Evolutionary conservation across 2,888 invertebrate genomes (phyloP).

Genomic region (Neoascia interrupta): DNA sequence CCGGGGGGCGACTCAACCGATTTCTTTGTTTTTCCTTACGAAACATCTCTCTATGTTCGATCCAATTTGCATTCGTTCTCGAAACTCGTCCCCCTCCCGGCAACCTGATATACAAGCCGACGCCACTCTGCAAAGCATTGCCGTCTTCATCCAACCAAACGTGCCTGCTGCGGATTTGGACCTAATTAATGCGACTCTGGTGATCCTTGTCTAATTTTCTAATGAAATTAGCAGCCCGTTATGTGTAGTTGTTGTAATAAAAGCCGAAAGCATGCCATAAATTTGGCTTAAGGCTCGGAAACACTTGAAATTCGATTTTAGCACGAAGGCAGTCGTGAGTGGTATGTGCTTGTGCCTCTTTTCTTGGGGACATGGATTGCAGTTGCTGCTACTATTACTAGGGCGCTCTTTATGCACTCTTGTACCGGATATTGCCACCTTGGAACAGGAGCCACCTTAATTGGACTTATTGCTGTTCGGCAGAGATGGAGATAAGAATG

Average conservation of each 20-base stretch:
- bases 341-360: too few relatives aligned
- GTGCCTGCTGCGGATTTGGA: background rate
- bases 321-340: constrained; percentile 33
- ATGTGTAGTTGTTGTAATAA: constrained; percentile 27
- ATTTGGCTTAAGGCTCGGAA: constrained; percentile 24
- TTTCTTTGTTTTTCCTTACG: constrained; percentile 32
- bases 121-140: too few relatives aligned
- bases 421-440: constrained; percentile 36
- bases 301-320: constrained; percentile 49
- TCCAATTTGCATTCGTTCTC: constrained; percentile 44
- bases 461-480: constrained; percentile 36
- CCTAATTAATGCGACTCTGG: constrained; percentile 34
- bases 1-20: constrained; percentile 31
- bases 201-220: constrained; percentile 47
- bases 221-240: constrained; percentile 47
- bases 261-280: constrained; percentile 36
- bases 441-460: constrained; percentile 42
- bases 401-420: constrained; percentile 7
- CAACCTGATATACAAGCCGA: too few relatives aligned
- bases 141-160: constrained; percentile 12
- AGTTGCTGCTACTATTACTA: background rate
- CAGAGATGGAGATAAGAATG: constrained; percentile 15
- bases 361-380: constrained; percentile 16
- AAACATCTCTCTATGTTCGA: background rate
- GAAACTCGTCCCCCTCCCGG: background rate